Base-by-base conservation (phyloP, 2,797 vertebrate genomes). In the Poeciliopsis gracilis region DNA sequence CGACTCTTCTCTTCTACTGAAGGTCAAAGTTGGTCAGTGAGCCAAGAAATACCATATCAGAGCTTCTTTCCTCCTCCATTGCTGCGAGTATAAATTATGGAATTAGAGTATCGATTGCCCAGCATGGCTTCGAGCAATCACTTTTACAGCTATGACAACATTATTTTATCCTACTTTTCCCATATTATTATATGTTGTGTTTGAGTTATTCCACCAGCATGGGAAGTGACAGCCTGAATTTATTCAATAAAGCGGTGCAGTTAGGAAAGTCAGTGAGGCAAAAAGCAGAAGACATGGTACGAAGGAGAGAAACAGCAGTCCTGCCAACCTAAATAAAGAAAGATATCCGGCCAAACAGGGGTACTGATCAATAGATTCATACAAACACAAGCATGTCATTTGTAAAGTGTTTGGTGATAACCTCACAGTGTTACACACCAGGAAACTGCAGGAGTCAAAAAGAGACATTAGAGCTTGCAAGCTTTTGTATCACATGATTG, bases 111-210 rank as follows among this genome's bases (percentile, higher is more conserved):
- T 99, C 97, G 98, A 99, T 99, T 97, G 97, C 96, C 92, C 93
- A 96, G 96, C 94, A 95, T 95, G 96, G 96, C 97, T 97, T 96
- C 96, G 94, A 98, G 97, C 98, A 96, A 99, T 99, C 97, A 97
- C 96, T 98, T 98, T 97, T 97, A 97, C 96, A 95, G 97, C 94
- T 95, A 96, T 99, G 98, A 99, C 98, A 99, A 98, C 97, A 99
- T 99, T 99, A 97, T 99, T 99, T 98, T 98, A 99, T 99, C 97
- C 97, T 98, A 99, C 97, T 99, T 99, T 98, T 98, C 97, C 96
- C 95, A 97, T 97, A 98, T 98, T 98, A 99, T 98, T 99, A 98
- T 99, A 97, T 97, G 97, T 97, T 97, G 97, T 96, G 96, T 98
- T 97, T 97, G 98, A 99, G 97, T 97, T 97, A 99, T 99, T 97